Conservation (phyloP, 2,888 invertebrate genomes). For the Cyclophora albipunctata region DNA sequence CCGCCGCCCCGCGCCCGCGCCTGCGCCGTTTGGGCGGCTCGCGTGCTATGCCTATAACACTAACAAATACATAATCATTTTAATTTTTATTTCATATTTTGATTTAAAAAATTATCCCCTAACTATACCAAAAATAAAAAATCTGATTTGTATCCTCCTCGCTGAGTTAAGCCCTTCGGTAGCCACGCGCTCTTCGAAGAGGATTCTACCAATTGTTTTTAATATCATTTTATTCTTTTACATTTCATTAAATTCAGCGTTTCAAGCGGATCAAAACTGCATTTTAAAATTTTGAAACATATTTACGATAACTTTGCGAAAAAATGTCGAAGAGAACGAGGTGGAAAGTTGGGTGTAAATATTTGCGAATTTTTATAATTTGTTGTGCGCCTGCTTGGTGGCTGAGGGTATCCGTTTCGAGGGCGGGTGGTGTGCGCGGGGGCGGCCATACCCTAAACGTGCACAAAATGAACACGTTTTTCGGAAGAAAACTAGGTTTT, state of each 20-base stretch:
- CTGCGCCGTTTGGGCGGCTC: slow-evolving; percentile 46
- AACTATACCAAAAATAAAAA: slow-evolving; percentile 37
- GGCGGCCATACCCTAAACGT: slow-evolving; percentile 47
- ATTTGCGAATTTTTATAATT: slow-evolving; percentile 50
- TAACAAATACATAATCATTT: slow-evolving; percentile 11
- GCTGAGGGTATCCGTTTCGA: slow-evolving; percentile 12
- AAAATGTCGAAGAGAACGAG: slow-evolving; percentile 29
- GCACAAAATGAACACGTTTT: slow-evolving; percentile 53
- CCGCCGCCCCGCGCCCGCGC: slow-evolving; percentile 44
- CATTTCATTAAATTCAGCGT: slow-evolving; percentile 26
- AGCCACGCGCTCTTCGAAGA: slow-evolving; percentile 18
- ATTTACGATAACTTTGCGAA: slow-evolving; percentile 15
- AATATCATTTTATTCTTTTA: slow-evolving; percentile 22
- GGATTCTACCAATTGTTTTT: slow-evolving; percentile 2
- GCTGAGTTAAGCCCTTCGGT: slow-evolving; percentile 15
- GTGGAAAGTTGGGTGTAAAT: slow-evolving; percentile 30
- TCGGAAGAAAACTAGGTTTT: slow-evolving; percentile 49
- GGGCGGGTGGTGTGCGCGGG: slow-evolving; percentile 47
- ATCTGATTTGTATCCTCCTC: slow-evolving; percentile 15
- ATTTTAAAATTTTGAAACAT: slow-evolving; percentile 20
- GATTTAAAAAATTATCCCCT: slow-evolving; percentile 11
- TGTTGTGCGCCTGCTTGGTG: slow-evolving; percentile 16
- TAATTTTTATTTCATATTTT: slow-evolving; percentile 26
- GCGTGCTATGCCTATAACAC: slow-evolving; percentile 12
- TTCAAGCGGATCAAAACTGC: slow-evolving; percentile 20